Evolutionary conservation across 2,113 vertebrate species (phyloP).

Genomic region (Lethenteron camtschaticum): DNA sequence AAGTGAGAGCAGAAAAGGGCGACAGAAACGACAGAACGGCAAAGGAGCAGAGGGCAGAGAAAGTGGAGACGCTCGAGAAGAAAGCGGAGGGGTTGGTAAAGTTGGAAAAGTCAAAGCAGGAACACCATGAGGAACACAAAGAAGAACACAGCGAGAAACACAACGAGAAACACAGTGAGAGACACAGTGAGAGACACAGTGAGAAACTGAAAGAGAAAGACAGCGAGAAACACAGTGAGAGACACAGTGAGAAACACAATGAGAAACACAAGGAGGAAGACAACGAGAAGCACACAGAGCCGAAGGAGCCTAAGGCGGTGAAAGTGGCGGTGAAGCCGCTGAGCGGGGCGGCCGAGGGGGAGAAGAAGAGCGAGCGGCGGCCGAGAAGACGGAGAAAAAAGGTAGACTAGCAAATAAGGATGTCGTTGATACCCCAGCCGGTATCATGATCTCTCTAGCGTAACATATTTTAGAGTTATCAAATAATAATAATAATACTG

Average conservation of each 20-base stretch:
- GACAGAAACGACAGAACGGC: slow-evolving; percentile 1
- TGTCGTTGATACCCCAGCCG: no score
- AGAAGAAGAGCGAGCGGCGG: no score
- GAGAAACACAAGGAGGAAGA: not conserved
- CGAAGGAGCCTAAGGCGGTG: no score
- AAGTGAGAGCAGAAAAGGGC: not conserved
- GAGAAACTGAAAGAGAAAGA: not conserved
- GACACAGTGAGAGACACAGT: not conserved
- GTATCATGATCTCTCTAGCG: no score
- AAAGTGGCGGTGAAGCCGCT: no score
- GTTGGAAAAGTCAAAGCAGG: no score
- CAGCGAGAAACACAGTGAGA: not conserved
- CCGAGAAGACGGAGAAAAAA: not conserved
- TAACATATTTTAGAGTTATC: no score
- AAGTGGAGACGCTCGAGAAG: no score
- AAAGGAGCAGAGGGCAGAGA: no score
- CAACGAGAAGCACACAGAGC: not conserved
- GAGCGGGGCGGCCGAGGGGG: no score
- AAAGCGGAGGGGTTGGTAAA: no score
- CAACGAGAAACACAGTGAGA: not conserved
- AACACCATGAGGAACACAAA: not conserved
- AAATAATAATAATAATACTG: no score
- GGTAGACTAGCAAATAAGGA: not conserved
- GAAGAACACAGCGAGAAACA: slow-evolving; percentile 5
- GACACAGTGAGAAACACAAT: not conserved